Conservation (phyloP, 2,797 vertebrate genomes). For the Synanceia verrucosa region DNA sequence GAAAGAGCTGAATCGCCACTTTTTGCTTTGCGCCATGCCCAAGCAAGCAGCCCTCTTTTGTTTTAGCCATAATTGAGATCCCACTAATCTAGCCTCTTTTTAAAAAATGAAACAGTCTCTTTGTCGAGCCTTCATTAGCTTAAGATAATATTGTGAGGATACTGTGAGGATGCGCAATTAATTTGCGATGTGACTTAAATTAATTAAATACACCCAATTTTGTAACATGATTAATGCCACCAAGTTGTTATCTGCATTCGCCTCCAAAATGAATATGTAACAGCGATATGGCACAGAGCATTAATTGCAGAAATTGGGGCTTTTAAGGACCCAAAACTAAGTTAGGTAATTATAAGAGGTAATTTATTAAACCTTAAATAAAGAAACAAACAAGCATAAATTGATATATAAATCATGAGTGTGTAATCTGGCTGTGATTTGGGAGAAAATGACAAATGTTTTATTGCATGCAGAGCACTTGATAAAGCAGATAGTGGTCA, state of each 20-base stretch:
- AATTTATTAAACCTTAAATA: constrained; percentile 89
- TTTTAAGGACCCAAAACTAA: constrained; percentile 78
- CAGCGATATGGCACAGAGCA: constrained; percentile 81
- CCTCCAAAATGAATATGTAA: constrained; percentile 88
- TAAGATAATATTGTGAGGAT: constrained; percentile 86
- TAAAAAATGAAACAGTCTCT: constrained; percentile 80
- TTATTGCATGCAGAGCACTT: constrained; percentile 85
- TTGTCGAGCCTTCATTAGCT: constrained; percentile 85
- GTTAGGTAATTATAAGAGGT: constrained; percentile 90
- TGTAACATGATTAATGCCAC: constrained; percentile 93
- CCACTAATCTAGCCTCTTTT: constrained; percentile 82
- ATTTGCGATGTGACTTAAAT: constrained; percentile 85
- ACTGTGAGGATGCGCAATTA: constrained; percentile 83
- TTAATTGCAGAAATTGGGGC: constrained; percentile 84
- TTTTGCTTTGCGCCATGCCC: constrained; percentile 77
- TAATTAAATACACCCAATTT: constrained; percentile 84
- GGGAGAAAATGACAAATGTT: constrained; percentile 94
- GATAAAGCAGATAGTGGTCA: constrained; percentile 97
- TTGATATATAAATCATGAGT: constrained; percentile 95
- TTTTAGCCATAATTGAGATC: constrained; percentile 89
- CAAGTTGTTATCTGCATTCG: constrained; percentile 89
- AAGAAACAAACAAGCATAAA: constrained; percentile 98
- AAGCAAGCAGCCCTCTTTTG: constrained; percentile 82
- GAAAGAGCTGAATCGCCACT: constrained; percentile 84
- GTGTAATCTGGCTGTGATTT: constrained; percentile 89